Percentiles rank a stretch among this genome's conserved stretches.
Conservation (phyloP, 37 sponge, comb jelly and placozoan genomes). For the Bolinopsis microptera region DNA sequence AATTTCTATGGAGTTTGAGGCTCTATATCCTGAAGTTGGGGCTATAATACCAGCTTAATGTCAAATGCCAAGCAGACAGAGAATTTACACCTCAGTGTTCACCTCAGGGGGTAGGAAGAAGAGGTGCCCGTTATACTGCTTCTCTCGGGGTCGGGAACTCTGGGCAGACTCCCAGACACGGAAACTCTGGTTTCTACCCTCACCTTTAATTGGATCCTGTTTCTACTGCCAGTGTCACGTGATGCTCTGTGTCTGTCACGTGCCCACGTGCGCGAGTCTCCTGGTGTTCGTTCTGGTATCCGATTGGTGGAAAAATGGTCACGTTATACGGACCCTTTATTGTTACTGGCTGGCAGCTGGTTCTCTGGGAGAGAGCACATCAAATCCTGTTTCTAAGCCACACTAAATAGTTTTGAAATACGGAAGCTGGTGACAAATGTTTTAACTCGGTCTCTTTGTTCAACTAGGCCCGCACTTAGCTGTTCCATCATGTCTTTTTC, state of each 20-base stretch:
- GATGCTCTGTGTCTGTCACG: neutral
- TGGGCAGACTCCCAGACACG: neutral
- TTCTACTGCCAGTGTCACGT: neutral
- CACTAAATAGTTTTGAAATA: neutral
- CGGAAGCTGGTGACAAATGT: neutral
- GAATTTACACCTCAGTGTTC: neutral
- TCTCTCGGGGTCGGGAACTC: neutral
- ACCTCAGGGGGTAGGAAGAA: neutral
- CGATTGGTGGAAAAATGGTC: neutral
- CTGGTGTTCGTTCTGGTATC: neutral
- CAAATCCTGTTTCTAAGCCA: neutral
- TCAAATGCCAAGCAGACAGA: slow-evolving; percentile 53
- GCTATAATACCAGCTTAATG: neutral
- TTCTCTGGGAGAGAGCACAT: neutral
- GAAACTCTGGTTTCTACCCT: neutral
- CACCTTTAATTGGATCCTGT: neutral
- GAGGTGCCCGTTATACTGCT: neutral
- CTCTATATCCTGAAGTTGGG: too few species aligned
- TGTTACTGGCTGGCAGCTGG: neutral
- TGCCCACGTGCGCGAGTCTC: neutral
- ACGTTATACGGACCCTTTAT: neutral
- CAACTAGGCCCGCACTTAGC: neutral
- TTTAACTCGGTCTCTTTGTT: neutral
- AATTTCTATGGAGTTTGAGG: too few species aligned
- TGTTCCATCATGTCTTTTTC: neutral